Conservation (phyloP, 2,797 vertebrate species). For the Buphagus erythrorhynchus region DNA sequence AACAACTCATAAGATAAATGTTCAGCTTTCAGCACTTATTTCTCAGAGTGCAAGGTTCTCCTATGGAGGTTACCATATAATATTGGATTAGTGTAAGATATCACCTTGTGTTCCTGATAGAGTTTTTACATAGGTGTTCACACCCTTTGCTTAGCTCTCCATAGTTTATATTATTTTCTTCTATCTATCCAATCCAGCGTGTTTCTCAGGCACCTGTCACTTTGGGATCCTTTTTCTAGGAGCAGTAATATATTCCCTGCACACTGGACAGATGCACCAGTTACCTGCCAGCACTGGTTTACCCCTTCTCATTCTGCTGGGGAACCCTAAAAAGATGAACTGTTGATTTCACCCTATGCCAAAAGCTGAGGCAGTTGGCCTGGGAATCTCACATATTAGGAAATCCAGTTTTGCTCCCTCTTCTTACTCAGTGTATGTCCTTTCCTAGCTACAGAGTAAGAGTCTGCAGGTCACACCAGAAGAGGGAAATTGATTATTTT, state of each 20-base stretch:
- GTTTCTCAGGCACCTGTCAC: not conserved
- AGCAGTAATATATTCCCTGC: not conserved
- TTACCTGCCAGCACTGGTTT: not conserved
- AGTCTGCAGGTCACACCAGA: not conserved
- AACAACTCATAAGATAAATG: conserved; percentile 27
- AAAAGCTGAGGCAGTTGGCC: not conserved
- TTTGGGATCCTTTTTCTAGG: not conserved
- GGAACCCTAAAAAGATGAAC: not conserved
- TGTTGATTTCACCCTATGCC: not conserved
- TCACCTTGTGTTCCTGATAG: not conserved
- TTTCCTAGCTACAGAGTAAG: not conserved
- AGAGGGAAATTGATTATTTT: not conserved
- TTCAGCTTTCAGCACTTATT: conserved; percentile 27
- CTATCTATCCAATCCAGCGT: fast-evolving
- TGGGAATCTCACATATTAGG: not conserved
- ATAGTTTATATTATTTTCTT: not conserved
- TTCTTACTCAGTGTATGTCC: not conserved
- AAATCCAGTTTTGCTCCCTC: not conserved
- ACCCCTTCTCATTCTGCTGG: not conserved
- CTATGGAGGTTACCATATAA: not conserved
- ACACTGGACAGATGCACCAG: not conserved
- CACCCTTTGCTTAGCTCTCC: not conserved
- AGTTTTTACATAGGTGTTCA: not conserved
- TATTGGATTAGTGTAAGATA: conserved; percentile 1
- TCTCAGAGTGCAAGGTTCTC: conserved; percentile 31